Evolutionary conservation across 1,140 invertebrate genomes (phyloP).

Genomic region (Lasioglossum baleicum): DNA sequence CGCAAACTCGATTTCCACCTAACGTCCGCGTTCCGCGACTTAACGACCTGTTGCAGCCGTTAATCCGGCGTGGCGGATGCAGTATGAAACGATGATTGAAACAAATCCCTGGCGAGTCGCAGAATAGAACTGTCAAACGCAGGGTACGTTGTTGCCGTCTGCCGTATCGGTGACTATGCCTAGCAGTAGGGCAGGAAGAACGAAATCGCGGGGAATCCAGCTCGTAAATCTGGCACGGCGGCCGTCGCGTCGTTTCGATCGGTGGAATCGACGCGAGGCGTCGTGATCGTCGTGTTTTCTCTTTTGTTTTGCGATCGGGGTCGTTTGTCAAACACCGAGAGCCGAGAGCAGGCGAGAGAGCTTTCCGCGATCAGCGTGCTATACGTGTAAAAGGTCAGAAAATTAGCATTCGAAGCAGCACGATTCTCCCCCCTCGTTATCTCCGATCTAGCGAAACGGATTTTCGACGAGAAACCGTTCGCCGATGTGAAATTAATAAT

Average conservation of each 20-base stretch:
- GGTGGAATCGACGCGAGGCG: constrained; percentile 40
- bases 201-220: constrained; percentile 27
- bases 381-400: constrained; percentile 13
- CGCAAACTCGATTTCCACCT: constrained; percentile 54
- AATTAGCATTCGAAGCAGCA: constrained; percentile 37
- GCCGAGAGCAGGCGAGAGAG: neutral
- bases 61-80: constrained; percentile 58
- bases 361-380: neutral
- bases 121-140: constrained; percentile 70
- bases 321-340: constrained; percentile 41
- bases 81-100: constrained; percentile 61
- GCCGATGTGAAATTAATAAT: constrained; percentile 23
- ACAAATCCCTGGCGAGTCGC: constrained; percentile 55
- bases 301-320: constrained; percentile 46
- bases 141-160: constrained; percentile 35
- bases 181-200: constrained; percentile 16
- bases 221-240: constrained; percentile 47
- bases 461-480: neutral
- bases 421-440: constrained; percentile 21
- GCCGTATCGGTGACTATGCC: constrained; percentile 1
- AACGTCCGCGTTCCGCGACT: constrained; percentile 58
- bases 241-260: neutral
- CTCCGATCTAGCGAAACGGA: neutral
- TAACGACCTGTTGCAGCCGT: constrained; percentile 67
- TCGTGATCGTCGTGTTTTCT: constrained; percentile 46